phyloP scores from a whole-genome alignment of 2,113 vertebrate genomes.

The Gambusia affinis region DNA sequence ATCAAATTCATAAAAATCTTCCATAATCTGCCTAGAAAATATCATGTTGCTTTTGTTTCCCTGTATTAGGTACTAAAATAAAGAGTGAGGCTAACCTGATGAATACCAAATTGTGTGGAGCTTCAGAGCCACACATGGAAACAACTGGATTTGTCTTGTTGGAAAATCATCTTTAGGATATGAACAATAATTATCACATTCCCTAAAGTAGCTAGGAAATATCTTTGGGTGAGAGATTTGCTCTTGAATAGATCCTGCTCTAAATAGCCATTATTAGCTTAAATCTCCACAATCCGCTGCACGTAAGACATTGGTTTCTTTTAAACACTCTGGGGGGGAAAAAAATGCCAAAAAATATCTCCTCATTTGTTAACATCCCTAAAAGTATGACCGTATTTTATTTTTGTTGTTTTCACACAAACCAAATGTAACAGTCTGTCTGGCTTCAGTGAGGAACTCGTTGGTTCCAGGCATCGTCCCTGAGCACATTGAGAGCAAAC shows the following conservation, averaged over 20 bases:
- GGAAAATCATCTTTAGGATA: too few relatives aligned
- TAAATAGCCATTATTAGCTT: background rate
- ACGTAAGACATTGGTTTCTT: background rate
- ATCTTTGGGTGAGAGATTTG: background rate
- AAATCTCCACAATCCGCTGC: background rate
- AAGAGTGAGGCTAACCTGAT: background rate
- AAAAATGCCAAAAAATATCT: background rate
- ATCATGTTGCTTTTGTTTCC: background rate
- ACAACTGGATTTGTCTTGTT: too few relatives aligned
- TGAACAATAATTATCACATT: too few relatives aligned
- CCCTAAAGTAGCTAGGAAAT: too few relatives aligned
- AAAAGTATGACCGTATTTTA: constrained; percentile 16
- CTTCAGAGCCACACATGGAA: too few relatives aligned
- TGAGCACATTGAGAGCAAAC: constrained; percentile 61
- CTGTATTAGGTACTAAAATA: background rate
- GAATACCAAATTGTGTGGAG: background rate
- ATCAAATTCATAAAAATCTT: background rate
- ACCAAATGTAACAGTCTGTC: constrained; percentile 40
- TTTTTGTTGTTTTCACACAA: constrained; percentile 18
- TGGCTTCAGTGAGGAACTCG: constrained; percentile 25
- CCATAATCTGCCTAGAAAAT: background rate
- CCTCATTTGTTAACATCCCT: constrained; percentile 15
- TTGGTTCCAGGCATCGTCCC: constrained; percentile 61
- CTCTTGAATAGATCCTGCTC: background rate
- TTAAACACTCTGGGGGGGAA: background rate